A percentile compares a stretch with the other conserved stretches of the same genome.
phyloP scores from a whole-genome alignment of 2,797 vertebrate genomes.

The Pelochelys cantorii region DNA sequence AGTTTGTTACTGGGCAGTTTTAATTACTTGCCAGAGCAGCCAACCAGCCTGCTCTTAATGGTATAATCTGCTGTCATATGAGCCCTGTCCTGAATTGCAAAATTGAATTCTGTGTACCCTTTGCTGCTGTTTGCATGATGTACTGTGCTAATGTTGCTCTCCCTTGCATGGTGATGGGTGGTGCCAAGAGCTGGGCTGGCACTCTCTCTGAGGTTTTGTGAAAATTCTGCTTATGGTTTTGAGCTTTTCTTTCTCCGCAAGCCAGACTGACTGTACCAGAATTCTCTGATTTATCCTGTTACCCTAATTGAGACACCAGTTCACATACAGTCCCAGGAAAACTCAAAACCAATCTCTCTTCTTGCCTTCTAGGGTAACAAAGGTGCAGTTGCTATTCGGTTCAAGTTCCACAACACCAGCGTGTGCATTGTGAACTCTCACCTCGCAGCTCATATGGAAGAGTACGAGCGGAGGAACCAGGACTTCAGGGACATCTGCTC shows the following conservation, averaged over 20 bases:
- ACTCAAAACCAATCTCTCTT: background rate
- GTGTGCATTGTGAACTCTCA: slow-evolving; percentile 96
- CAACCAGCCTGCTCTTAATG: background rate
- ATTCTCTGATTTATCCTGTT: background rate
- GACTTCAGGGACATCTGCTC: slow-evolving; percentile 96
- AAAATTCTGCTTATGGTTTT: background rate
- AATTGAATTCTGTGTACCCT: background rate
- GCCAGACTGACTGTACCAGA: background rate
- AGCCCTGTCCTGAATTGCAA: background rate
- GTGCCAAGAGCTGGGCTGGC: background rate
- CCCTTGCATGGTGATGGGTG: background rate
- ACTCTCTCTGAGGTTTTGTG: background rate
- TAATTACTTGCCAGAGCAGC: background rate
- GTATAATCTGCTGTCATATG: background rate
- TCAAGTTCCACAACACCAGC: slow-evolving; percentile 93
- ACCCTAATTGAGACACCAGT: background rate
- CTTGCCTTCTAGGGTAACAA: slow-evolving; percentile 91
- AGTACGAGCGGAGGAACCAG: slow-evolving; percentile 95
- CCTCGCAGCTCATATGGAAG: slow-evolving; percentile 93
- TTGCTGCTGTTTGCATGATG: background rate
- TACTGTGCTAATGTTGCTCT: background rate
- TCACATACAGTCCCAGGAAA: background rate
- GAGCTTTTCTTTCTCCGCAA: background rate
- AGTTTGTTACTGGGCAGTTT: background rate
- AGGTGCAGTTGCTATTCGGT: slow-evolving; percentile 93